Evolutionary conservation across 1,140 invertebrate genomes (phyloP).

Genomic region (Goniozus legneri): DNA sequence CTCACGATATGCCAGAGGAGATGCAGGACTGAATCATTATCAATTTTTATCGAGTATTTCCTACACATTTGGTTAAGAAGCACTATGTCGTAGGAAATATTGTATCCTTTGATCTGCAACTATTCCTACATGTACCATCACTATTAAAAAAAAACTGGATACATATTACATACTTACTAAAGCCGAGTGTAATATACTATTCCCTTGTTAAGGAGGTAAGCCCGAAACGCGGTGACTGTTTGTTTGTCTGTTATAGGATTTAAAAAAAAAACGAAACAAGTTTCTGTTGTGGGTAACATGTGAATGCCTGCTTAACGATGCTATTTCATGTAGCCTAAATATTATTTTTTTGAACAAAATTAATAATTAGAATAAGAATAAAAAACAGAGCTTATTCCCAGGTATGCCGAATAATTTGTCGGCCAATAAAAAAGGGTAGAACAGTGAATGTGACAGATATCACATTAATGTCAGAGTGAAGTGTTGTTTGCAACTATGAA

Average conservation of each 20-base stretch:
- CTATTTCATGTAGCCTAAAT: slow-evolving; percentile 46
- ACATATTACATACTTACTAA: slow-evolving; percentile 31
- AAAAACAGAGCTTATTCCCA: neutral
- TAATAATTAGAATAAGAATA: slow-evolving; percentile 14
- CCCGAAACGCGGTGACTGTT: slow-evolving; percentile 46
- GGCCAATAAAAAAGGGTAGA: too few relatives aligned
- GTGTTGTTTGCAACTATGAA: too few relatives aligned
- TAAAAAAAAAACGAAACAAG: slow-evolving; percentile 28
- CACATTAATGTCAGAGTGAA: too few relatives aligned
- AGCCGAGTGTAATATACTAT: slow-evolving; percentile 35
- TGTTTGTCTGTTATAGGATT: slow-evolving; percentile 52
- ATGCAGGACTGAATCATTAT: slow-evolving; percentile 83
- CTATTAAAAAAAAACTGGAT: slow-evolving; percentile 21
- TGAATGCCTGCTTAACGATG: slow-evolving; percentile 48
- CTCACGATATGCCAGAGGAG: slow-evolving; percentile 94
- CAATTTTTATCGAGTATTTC: slow-evolving; percentile 31
- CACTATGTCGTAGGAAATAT: slow-evolving; percentile 40
- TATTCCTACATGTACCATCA: slow-evolving; percentile 31
- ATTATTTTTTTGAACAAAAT: slow-evolving; percentile 26
- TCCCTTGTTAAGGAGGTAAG: slow-evolving; percentile 48
- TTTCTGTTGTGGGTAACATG: slow-evolving; percentile 47
- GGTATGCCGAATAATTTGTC: too few relatives aligned
- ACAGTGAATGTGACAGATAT: too few relatives aligned
- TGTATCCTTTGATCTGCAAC: slow-evolving; percentile 45
- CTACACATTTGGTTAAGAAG: slow-evolving; percentile 38